These are phyloP conservation scores for Somateria mollissima DNA, from an alignment of 2,797 vertebrate genomes.

Conservation along the genomic window DNA sequence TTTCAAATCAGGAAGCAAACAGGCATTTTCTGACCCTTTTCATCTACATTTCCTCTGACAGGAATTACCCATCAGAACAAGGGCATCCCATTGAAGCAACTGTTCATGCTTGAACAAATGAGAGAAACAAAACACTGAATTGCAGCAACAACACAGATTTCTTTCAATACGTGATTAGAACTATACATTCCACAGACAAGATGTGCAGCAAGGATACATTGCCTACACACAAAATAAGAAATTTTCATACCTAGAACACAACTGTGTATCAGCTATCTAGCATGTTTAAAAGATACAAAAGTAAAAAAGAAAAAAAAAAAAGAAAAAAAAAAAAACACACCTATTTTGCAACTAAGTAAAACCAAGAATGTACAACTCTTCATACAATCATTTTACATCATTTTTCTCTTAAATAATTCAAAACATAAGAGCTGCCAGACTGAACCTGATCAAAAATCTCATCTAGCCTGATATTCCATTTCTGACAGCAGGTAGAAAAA, in stretches of 20 bases:
- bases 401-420: background rate
- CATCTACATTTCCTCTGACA: conserved; percentile 33
- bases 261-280: background rate
- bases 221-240: background rate
- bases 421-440: accelerated
- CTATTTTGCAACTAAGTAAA: background rate
- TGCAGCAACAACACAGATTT: background rate
- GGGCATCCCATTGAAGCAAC: background rate
- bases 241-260: background rate
- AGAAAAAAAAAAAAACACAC: background rate
- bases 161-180: background rate
- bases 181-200: background rate
- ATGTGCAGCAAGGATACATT: background rate
- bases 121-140: background rate
- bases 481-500: background rate
- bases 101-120: background rate
- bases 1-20: conserved; percentile 48
- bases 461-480: background rate
- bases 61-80: background rate
- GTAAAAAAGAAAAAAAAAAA: background rate
- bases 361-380: background rate
- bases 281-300: background rate
- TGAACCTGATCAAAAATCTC: background rate
- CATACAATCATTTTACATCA: background rate
- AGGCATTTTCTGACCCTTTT: conserved; percentile 17